Conservation (phyloP, 2,113 vertebrate species). For the Micromys minutus region DNA sequence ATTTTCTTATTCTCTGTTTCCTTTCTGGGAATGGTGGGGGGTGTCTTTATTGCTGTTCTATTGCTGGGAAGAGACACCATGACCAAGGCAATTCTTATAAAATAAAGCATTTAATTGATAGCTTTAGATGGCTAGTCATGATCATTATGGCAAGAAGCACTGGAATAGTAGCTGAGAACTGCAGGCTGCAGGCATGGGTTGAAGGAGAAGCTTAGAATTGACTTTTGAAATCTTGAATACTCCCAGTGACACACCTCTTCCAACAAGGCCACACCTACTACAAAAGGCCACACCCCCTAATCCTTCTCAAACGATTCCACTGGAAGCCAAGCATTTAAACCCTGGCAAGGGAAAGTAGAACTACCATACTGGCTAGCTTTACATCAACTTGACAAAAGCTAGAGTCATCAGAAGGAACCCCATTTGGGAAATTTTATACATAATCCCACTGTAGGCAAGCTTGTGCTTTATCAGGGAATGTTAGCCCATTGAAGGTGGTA, state of each 20-base stretch:
- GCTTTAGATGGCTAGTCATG: neutral
- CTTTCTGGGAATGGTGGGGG: neutral
- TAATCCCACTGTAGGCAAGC: neutral
- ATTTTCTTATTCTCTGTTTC: neutral
- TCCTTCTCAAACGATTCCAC: neutral
- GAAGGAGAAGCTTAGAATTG: too few relatives aligned
- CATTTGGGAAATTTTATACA: neutral
- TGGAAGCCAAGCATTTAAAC: neutral
- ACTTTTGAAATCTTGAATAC: neutral
- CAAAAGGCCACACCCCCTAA: neutral
- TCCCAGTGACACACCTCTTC: neutral
- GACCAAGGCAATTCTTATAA: neutral
- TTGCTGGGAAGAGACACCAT: neutral
- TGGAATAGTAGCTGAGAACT: neutral
- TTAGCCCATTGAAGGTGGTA: neutral
- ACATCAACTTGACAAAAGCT: neutral
- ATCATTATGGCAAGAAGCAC: neutral
- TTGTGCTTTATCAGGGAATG: too few relatives aligned
- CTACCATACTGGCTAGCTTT: neutral
- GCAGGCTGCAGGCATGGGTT: neutral
- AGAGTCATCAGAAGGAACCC: neutral
- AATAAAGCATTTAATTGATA: neutral
- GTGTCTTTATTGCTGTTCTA: neutral
- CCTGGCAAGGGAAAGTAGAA: neutral
- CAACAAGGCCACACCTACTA: neutral